A percentile compares a stretch with the other conserved stretches of the same genome.
These are phyloP conservation scores for Phyllostomus hastatus DNA, from an alignment of 2,113 vertebrate genomes.

Conservation along the genomic window DNA sequence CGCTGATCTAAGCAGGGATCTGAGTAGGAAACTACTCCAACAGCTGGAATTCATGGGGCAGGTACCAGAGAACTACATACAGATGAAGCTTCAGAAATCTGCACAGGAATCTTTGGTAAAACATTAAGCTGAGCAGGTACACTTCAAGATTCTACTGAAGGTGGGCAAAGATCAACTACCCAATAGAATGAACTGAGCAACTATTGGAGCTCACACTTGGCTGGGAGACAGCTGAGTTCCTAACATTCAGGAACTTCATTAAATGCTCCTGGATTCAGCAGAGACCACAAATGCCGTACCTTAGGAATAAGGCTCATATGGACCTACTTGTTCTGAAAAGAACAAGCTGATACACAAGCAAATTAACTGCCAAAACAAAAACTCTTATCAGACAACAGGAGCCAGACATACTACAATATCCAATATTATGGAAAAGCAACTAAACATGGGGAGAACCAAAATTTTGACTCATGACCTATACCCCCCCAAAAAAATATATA, in stretches of 20 bases:
- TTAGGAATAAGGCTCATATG: not conserved
- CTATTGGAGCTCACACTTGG: not conserved
- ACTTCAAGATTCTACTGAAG: not conserved
- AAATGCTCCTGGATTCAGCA: not conserved
- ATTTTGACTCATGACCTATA: not conserved
- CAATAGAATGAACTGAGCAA: not conserved
- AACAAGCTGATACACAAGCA: not conserved
- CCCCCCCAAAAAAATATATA: too few species aligned
- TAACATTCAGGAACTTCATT: not conserved
- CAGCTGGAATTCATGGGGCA: not conserved
- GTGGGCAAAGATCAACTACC: not conserved
- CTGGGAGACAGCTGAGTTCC: not conserved
- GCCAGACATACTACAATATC: not conserved
- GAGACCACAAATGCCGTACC: not conserved
- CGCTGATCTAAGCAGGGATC: not conserved
- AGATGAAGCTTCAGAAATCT: not conserved
- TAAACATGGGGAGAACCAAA: not conserved
- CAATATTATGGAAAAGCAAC: not conserved
- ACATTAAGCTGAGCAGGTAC: not conserved
- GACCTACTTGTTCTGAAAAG: not conserved
- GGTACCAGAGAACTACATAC: not conserved
- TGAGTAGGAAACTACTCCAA: not conserved
- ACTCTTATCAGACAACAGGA: not conserved
- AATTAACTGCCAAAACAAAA: conserved; percentile 45
- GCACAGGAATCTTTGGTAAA: not conserved